Percentiles rank a stretch among this genome's conserved stretches.
Evolutionary conservation across 2,113 vertebrate genomes (phyloP).

Genomic region (Ophthalmolycus amberensis): DNA sequence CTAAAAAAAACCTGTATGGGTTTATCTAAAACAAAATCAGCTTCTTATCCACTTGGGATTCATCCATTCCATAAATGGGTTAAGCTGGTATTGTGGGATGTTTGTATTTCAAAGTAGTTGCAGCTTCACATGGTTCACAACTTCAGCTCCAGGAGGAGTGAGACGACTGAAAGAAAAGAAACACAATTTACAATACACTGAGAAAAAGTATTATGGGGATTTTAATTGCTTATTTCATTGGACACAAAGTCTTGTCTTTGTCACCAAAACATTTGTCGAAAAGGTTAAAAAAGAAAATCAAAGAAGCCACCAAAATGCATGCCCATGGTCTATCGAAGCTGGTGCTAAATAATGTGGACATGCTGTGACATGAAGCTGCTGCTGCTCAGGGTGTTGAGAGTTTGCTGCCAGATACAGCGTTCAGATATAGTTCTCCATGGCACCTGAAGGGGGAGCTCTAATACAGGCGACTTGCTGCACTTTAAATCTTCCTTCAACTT

Average conservation of each 20-base stretch:
- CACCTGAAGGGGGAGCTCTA: conserved; percentile 86
- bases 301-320: neutral
- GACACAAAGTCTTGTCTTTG: neutral
- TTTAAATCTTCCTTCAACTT: conserved; percentile 51
- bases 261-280: neutral
- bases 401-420: neutral
- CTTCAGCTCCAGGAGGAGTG: neutral
- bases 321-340: neutral
- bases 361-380: neutral
- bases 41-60: conserved; percentile 23
- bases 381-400: conserved; percentile 8
- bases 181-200: neutral
- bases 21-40: conserved; percentile 62
- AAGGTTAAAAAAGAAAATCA: neutral
- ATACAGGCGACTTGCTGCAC: conserved; percentile 80
- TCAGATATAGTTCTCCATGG: conserved; percentile 29
- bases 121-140: conserved; percentile 17
- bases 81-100: conserved; percentile 23
- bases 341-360: conserved; percentile 6
- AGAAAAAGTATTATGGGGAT: neutral
- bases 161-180: neutral
- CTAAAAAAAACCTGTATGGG: conserved; percentile 31
- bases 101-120: conserved; percentile 9
- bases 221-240: neutral
- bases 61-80: conserved; percentile 14